Base-by-base conservation (phyloP, 2,888 invertebrate species). In the Macaria notata region DNA sequence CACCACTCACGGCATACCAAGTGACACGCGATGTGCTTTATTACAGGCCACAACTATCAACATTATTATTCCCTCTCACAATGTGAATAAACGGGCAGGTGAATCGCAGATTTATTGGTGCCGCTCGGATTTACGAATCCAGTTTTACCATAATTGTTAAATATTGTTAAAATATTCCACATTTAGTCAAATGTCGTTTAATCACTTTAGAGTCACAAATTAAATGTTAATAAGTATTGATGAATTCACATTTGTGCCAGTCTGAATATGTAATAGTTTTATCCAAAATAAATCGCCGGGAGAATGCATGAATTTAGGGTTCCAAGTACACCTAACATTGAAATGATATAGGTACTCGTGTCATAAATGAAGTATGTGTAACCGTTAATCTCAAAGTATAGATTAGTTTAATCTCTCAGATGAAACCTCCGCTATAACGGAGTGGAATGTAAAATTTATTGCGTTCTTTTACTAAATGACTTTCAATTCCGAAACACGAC, bases 391-490 rank as follows among this genome's bases (percentile, higher is more conserved):
- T 71, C 60, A 65, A 71, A 68, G 67, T 70, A 73, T 70, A 70
- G 64, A 74, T 75, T 72, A 73, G 75, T 78, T 75, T 78, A 77
- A 82, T 80, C 76, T 79, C 72, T 67, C 72, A 71, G 71, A 79
- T 72, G 76, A 76, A 78, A 78, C 74, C 75, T 66, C 70, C 72
- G 66, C 69, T 76, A 74, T 82, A 85, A 85, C 80, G 79, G 81
- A 70, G 73, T 69, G 78, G 79, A 83, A 83, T 83, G 73, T 84
- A 58, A 71, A 83, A 86, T 86, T 86, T 85, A 86, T 85, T 77
- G 76, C 78, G 75, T 82, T 81, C 76, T 83, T 84, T 83, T 79
- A 70, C 73, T 81, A 81, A 84, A 86, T 81, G 77, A 78, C 77
- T 82, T 82, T 79, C 78, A 76, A 83, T 83, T 83, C 76, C 67